Evolutionary conservation across 2,113 vertebrate genomes (phyloP), one percentile per base, ranked within the genome.

Genomic region (Australoheros scitulus): DNA sequence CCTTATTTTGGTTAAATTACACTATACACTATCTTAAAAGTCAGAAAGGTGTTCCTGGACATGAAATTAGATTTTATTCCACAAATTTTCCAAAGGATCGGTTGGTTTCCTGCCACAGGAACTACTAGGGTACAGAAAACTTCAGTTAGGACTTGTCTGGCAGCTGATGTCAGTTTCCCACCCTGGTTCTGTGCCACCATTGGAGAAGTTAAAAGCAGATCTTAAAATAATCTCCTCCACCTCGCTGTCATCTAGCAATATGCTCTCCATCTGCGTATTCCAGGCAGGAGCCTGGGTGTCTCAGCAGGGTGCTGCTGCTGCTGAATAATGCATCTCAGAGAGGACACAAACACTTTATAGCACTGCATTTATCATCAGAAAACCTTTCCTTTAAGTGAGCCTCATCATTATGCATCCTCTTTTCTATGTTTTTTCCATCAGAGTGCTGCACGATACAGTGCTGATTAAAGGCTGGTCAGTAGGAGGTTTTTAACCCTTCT

Each of bases 281-380:
- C 77, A 81, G 61, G 65, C 47, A 60, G 76, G 2, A 47, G 47
- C 43, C 47, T 56, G 60, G 63, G 81, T 79, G 68, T 80, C 81
- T 17, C 82, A 61, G 41, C 84, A 24, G 77, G 52, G 61, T 79
- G 77, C 79, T 75, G 76, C 9, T 29, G 56, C 83, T 79, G 85
- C 5, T 93, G 61, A 93, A 92, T 90, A 88, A 93, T 86, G 14
- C 75, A 87, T 85, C 76, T 56, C 15, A 77, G 34, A 50, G 38
- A 82, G 52, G 61, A 89, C 77, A 64, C 34, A 64, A 59, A 79
- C 52, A 22, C n/a, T 5, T 57, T 9, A 70, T 22, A 68, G 34
- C 34, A 5, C 15, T 32, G 18, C 32, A 58, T 86, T 68, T 43
- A 47, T 76, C 8, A 83, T 59, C 52, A 38, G 47, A 38, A 75